A percentile compares a stretch with the other conserved stretches of the same genome.
phyloP scores from a whole-genome alignment of 1,140 invertebrate species.

The Pomacea maculata region DNA sequence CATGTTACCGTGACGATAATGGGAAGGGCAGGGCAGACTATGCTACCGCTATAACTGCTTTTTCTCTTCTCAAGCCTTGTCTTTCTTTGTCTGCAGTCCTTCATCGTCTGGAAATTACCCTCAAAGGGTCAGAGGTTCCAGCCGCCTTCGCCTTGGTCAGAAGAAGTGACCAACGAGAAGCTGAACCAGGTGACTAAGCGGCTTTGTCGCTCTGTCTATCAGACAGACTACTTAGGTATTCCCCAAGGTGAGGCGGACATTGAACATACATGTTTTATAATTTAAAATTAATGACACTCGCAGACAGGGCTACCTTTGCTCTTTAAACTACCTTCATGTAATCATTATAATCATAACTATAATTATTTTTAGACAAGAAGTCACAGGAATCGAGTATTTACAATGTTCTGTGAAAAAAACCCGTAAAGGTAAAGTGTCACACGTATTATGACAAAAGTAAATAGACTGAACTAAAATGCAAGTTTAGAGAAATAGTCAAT shows the following conservation, averaged over 20 bases:
- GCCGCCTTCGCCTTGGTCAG: constrained; percentile 35
- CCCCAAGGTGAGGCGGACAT: constrained; percentile 48
- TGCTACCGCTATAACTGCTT: background rate
- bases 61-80: background rate
- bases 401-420: too few relatives aligned
- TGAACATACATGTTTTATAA: background rate
- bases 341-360: too few relatives aligned
- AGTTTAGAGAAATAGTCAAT: too few relatives aligned
- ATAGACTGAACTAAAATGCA: too few relatives aligned
- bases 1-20: too few relatives aligned
- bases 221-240: constrained; percentile 55
- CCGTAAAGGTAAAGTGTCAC: too few relatives aligned
- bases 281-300: background rate
- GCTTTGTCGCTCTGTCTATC: constrained; percentile 54
- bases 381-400: too few relatives aligned
- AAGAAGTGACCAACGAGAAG: constrained; percentile 54
- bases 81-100: constrained; percentile 40
- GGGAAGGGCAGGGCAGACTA: too few relatives aligned
- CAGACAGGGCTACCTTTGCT: too few relatives aligned
- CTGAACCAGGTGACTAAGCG: constrained; percentile 54
- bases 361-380: too few relatives aligned
- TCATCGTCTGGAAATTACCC: constrained; percentile 59
- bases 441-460: too few relatives aligned
- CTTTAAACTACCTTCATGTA: too few relatives aligned
- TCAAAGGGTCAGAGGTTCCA: constrained; percentile 27